Percentiles rank a stretch among this genome's conserved stretches.
phyloP scores from a whole-genome alignment of 2,797 vertebrate species.

The Clarias laeviceps region DNA sequence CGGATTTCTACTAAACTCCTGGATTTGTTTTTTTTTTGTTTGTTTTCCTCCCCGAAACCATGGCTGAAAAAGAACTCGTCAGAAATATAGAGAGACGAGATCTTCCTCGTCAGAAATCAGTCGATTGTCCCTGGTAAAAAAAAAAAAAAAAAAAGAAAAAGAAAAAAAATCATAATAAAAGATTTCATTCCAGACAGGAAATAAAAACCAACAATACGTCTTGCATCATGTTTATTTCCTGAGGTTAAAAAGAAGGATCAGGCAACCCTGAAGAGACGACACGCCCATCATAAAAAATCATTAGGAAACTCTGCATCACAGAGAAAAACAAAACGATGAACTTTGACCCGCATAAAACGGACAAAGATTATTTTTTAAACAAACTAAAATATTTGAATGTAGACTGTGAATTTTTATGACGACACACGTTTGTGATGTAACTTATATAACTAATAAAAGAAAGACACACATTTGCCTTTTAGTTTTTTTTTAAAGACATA shows the following conservation, averaged over 20 bases:
- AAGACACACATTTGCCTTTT: neutral
- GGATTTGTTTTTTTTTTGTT: neutral
- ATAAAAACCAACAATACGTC: neutral
- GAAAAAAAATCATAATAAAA: neutral
- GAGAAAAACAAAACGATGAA: neutral
- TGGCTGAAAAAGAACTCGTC: neutral
- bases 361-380: constrained; percentile 75
- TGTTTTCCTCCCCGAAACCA: neutral
- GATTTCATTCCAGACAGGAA: neutral
- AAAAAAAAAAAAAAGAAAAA: too few species aligned
- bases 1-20: neutral
- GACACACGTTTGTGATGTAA: constrained; percentile 47
- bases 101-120: neutral
- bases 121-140: too few species aligned
- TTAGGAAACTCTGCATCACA: constrained; percentile 18
- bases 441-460: constrained; percentile 40
- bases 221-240: neutral
- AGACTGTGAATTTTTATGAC: constrained; percentile 48
- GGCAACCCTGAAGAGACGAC: neutral
- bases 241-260: neutral
- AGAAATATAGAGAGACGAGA: neutral
- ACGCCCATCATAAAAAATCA: neutral
- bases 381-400: constrained; percentile 57
- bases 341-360: constrained; percentile 25
- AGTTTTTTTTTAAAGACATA: neutral